A percentile compares a stretch with the other conserved stretches of the same genome.
Evolutionary conservation across 2,888 invertebrate genomes (phyloP).

Genomic region (Eupithecia centaureata): DNA sequence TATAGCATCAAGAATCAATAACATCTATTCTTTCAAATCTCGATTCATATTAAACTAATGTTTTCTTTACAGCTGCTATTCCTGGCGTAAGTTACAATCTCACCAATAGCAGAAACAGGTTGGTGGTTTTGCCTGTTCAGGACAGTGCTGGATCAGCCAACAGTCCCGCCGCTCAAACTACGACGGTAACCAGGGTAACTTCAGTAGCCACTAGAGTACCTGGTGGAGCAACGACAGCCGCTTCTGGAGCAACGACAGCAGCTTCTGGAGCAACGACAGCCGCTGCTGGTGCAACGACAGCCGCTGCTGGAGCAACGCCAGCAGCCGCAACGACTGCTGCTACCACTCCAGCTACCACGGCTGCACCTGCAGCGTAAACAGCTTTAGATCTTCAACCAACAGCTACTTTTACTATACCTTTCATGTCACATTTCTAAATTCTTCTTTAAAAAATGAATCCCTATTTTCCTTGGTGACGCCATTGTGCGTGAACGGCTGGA

Average conservation of each 20-base stretch:
- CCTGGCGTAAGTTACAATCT: neutral
- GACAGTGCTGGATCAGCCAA: neutral
- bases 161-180: neutral
- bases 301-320: slow-evolving; percentile 38
- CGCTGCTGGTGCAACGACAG: slow-evolving; percentile 38
- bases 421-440: neutral
- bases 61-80: neutral
- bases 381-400: neutral
- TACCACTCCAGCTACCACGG: slow-evolving; percentile 34
- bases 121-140: rapidly evolving
- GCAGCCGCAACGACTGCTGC: slow-evolving; percentile 38
- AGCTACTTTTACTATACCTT: neutral
- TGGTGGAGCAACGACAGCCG: slow-evolving; percentile 40
- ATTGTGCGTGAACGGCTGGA: too few relatives aligned
- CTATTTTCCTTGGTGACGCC: too few relatives aligned
- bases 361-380: slow-evolving; percentile 8
- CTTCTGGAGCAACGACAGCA: slow-evolving; percentile 42
- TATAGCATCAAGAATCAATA: too few relatives aligned
- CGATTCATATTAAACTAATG: too few relatives aligned
- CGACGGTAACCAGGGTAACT: slow-evolving; percentile 4
- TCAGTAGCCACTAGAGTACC: slow-evolving; percentile 34
- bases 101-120: neutral
- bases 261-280: slow-evolving; percentile 38
- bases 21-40: neutral
- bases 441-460: too few relatives aligned